A percentile compares a stretch with the other conserved stretches of the same genome.
These are phyloP conservation scores for Tragopan temminckii DNA, from an alignment of 2,797 vertebrate genomes.

Conservation along the genomic window DNA sequence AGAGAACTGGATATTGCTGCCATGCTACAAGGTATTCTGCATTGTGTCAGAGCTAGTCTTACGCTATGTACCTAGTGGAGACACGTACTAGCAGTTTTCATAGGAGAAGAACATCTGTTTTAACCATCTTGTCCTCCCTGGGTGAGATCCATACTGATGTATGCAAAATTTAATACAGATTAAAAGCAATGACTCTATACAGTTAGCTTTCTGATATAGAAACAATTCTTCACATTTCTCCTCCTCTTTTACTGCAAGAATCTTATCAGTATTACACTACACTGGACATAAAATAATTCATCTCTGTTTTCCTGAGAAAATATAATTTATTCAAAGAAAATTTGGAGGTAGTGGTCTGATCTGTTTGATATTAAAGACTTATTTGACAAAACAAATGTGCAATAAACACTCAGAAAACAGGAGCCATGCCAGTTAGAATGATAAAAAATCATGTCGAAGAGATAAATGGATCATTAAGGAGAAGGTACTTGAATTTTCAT, in stretches of 20 bases:
- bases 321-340: conserved; percentile 21
- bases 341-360: conserved; percentile 42
- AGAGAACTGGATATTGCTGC: not conserved
- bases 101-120: not conserved
- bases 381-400: conserved; percentile 72
- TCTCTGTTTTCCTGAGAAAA: conserved; percentile 28
- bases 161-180: not conserved
- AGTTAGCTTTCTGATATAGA: not conserved
- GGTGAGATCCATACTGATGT: not conserved
- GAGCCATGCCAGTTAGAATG: conserved; percentile 54
- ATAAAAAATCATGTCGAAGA: conserved; percentile 70
- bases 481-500: conserved; percentile 72
- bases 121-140: not conserved
- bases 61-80: accelerated
- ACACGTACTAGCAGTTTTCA: not conserved
- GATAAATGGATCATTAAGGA: conserved; percentile 72
- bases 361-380: conserved; percentile 59
- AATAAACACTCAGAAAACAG: conserved; percentile 64
- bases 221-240: not conserved
- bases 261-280: not conserved
- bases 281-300: conserved; percentile 17
- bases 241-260: not conserved
- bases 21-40: not conserved
- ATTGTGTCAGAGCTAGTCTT: not conserved
- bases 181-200: not conserved